Evolutionary conservation across 2,113 vertebrate species (phyloP).

Genomic region (Micronisus gabar): DNA sequence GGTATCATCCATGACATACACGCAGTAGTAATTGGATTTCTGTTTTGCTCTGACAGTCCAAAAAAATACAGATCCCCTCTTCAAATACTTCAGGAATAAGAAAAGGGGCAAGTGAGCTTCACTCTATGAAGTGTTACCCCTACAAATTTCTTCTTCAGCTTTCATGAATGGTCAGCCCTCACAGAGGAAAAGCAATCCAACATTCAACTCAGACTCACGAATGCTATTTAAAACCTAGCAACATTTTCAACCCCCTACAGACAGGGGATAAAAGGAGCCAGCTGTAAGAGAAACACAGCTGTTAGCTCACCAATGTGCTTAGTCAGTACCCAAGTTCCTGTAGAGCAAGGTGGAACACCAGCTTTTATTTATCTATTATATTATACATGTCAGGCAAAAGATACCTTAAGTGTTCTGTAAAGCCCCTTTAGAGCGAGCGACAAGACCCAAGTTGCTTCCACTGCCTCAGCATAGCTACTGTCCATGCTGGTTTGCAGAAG

Average conservation of each 20-base stretch:
- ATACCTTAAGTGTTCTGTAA: constrained; percentile 91
- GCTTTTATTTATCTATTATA: not conserved
- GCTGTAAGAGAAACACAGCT: not conserved
- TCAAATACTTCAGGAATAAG: not conserved
- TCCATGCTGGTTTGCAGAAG: constrained; percentile 86
- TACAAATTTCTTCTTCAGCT: not conserved
- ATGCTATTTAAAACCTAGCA: not conserved
- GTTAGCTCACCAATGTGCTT: not conserved
- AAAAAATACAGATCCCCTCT: not conserved
- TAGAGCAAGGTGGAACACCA: rapidly evolving
- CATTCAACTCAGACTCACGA: not conserved
- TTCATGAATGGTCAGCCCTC: not conserved
- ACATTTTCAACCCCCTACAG: not conserved
- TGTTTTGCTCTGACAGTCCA: not conserved
- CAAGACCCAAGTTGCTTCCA: constrained; percentile 95
- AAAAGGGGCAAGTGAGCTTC: not conserved
- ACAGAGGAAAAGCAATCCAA: not conserved
- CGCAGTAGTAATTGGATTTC: not conserved
- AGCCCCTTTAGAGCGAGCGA: constrained; percentile 93
- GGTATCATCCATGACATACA: not conserved
- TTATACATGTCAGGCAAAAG: not conserved
- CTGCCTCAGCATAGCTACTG: constrained; percentile 82
- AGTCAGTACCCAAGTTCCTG: not conserved
- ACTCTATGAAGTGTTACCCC: not conserved
- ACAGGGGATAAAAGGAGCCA: not conserved